phyloP scores from a whole-genome alignment of 2,888 invertebrate species.

The Plagiodera versicolora region DNA sequence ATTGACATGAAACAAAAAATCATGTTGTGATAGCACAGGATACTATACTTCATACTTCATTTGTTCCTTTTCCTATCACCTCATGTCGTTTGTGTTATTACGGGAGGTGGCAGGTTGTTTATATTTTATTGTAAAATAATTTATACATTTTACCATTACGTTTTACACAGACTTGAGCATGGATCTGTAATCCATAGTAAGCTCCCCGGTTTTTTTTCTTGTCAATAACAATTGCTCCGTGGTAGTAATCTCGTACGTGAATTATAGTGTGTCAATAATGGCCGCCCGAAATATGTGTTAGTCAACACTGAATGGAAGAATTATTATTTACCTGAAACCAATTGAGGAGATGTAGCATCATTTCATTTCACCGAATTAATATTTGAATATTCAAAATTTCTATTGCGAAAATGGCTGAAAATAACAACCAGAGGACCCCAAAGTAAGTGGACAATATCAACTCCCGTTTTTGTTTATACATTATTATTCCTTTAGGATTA shows the following conservation, averaged over 20 bases:
- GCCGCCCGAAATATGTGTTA: constrained; percentile 39
- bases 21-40: too few relatives aligned
- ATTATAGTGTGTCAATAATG: constrained; percentile 45
- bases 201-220: not conserved
- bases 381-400: constrained; percentile 1
- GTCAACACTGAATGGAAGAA: constrained; percentile 1
- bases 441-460: constrained; percentile 37
- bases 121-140: not conserved
- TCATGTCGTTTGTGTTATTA: not conserved
- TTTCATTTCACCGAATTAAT: not conserved
- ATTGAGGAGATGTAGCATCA: not conserved
- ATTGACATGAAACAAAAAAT: too few relatives aligned
- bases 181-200: not conserved
- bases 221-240: constrained; percentile 13
- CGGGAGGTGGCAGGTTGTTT: not conserved
- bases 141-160: not conserved
- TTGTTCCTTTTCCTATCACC: too few relatives aligned
- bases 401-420: constrained; percentile 37
- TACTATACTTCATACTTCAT: too few relatives aligned
- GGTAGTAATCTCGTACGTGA: constrained; percentile 41
- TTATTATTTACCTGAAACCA: constrained; percentile 12
- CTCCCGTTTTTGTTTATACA: constrained; percentile 15
- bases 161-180: too few relatives aligned
- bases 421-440: constrained; percentile 37
- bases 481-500: constrained; percentile 55